Evolutionary conservation across 2,797 vertebrate genomes (phyloP).

Genomic region (Lepus oiostolus): DNA sequence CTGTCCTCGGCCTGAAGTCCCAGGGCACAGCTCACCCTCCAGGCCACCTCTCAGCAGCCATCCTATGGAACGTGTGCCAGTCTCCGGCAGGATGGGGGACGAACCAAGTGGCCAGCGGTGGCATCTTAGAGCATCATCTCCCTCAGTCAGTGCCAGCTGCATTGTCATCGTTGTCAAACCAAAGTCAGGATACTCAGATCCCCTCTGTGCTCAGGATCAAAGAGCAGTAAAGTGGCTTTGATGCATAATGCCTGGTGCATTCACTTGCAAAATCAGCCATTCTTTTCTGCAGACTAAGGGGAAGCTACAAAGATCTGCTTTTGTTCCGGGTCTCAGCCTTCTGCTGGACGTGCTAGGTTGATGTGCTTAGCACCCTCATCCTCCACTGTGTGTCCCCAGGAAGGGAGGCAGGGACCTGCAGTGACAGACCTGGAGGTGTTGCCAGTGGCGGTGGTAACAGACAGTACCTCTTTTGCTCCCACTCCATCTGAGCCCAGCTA

Average conservation of each 20-base stretch:
- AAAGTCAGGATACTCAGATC: not conserved
- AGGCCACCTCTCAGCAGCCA: no score
- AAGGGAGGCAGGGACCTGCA: not conserved
- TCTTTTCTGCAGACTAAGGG: not conserved
- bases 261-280: not conserved
- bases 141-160: not conserved
- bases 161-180: not conserved
- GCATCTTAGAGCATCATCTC: accelerated
- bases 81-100: not conserved
- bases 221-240: not conserved
- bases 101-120: not conserved
- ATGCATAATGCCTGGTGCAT: not conserved
- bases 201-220: accelerated
- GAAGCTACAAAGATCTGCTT: not conserved
- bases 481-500: no score
- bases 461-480: no score
- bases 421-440: not conserved
- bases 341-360: not conserved
- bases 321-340: not conserved
- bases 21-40: no score
- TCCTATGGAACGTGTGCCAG: not conserved
- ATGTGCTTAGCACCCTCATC: accelerated
- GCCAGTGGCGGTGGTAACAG: not conserved
- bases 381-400: accelerated
- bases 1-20: no score